Conservation (phyloP, 2,113 vertebrate species). For the Excalfactoria chinensis region DNA sequence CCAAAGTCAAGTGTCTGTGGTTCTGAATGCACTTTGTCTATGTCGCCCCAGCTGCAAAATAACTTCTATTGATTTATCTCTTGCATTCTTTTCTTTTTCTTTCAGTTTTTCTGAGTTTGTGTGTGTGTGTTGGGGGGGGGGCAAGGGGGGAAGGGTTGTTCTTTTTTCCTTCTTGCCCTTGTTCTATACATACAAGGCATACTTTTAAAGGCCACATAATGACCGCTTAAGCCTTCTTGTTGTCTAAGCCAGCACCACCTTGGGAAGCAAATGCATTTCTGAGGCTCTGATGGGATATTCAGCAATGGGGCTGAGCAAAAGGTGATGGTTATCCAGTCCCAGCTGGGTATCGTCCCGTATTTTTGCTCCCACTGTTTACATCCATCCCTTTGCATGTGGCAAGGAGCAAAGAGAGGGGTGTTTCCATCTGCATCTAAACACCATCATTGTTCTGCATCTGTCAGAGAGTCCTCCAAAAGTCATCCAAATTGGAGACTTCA, state of each 20-base stretch:
- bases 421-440: neutral
- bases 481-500: neutral
- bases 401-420: neutral
- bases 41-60: constrained; percentile 61
- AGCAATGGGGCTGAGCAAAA: neutral
- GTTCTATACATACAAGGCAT: neutral
- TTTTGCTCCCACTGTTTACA: neutral
- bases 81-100: neutral
- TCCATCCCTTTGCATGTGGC: neutral
- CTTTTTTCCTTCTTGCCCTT: neutral
- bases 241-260: neutral
- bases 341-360: too few species aligned
- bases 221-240: neutral
- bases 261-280: neutral
- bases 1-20: constrained; percentile 7
- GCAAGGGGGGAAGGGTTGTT: too few species aligned
- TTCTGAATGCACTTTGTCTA: constrained; percentile 48
- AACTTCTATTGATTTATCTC: constrained; percentile 59
- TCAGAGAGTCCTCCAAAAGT: neutral
- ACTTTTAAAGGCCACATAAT: neutral
- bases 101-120: neutral
- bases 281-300: neutral
- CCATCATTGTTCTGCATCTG: neutral
- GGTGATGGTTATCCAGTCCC: too few species aligned
- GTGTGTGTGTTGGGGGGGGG: too few species aligned